phyloP scores from a whole-genome alignment of 2,113 vertebrate genomes.

The Centropus unirufus region DNA sequence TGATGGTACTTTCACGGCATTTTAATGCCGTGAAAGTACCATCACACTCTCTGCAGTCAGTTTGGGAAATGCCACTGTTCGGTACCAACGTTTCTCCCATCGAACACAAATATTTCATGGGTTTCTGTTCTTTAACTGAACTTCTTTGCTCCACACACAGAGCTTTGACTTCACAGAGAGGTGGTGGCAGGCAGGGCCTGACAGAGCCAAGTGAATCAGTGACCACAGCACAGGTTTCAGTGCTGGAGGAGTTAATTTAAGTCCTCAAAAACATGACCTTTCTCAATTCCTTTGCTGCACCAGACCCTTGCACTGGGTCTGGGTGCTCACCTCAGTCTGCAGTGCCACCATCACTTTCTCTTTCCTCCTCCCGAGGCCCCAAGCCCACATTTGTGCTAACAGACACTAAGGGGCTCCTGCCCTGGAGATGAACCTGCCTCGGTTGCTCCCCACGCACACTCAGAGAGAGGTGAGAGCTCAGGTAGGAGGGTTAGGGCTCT shows the following conservation, averaged over 20 bases:
- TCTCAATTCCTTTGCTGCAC: background rate
- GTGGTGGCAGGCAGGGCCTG: background rate
- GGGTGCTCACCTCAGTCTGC: background rate
- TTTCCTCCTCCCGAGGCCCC: background rate
- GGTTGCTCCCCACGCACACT: background rate
- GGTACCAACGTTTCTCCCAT: background rate
- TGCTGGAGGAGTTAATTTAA: background rate
- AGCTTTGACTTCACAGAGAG: background rate
- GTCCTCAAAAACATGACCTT: background rate
- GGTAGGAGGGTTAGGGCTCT: background rate
- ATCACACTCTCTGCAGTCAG: background rate
- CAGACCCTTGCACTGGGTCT: too few relatives aligned
- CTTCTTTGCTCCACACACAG: background rate
- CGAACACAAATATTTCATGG: background rate
- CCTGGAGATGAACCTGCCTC: background rate
- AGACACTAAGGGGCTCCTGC: background rate
- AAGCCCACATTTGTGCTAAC: background rate
- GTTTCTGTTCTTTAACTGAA: background rate
- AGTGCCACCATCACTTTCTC: background rate
- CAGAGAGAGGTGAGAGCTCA: background rate
- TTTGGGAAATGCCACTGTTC: background rate
- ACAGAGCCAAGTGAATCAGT: background rate
- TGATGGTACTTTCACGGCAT: too few relatives aligned
- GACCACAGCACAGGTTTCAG: background rate
- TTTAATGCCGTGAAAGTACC: background rate